phyloP scores from a whole-genome alignment of 2,888 invertebrate genomes.

The Apodemia duryi region DNA sequence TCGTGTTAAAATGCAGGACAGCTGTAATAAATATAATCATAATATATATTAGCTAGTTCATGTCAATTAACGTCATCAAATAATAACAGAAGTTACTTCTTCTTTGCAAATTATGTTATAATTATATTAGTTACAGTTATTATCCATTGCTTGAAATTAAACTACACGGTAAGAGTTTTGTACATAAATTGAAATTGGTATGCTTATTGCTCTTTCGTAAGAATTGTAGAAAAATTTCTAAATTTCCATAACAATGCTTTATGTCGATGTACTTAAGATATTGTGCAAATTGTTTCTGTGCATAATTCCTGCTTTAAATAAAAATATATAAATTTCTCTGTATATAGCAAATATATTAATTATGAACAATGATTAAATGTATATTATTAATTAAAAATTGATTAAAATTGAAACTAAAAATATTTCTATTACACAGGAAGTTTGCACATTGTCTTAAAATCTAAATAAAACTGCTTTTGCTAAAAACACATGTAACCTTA shows the following conservation, averaged over 20 bases:
- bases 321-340: neutral
- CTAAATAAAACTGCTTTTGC: slow-evolving; percentile 30
- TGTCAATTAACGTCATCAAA: slow-evolving; percentile 1
- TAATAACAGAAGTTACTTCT: slow-evolving; percentile 4
- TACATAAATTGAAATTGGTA: slow-evolving; percentile 76
- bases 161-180: slow-evolving; percentile 62
- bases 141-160: slow-evolving; percentile 26
- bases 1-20: slow-evolving; percentile 46
- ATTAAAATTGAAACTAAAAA: too few species aligned
- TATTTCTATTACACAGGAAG: neutral
- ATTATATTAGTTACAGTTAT: slow-evolving; percentile 21
- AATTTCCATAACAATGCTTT: slow-evolving; percentile 52
- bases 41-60: slow-evolving; percentile 5
- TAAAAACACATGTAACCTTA: slow-evolving; percentile 45
- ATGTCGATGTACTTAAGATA: slow-evolving; percentile 28
- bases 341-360: too few species aligned
- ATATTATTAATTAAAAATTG: too few species aligned
- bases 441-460: slow-evolving; percentile 7
- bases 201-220: slow-evolving; percentile 59
- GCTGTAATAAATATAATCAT: slow-evolving; percentile 21
- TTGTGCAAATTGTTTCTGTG: slow-evolving; percentile 32
- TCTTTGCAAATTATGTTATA: neutral
- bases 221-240: slow-evolving; percentile 57
- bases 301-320: slow-evolving; percentile 4
- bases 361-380: too few species aligned